Evolutionary conservation across 2,888 invertebrate genomes (phyloP), one percentile per base, ranked within the genome.

Genomic region (Nemoura dubitans): DNA sequence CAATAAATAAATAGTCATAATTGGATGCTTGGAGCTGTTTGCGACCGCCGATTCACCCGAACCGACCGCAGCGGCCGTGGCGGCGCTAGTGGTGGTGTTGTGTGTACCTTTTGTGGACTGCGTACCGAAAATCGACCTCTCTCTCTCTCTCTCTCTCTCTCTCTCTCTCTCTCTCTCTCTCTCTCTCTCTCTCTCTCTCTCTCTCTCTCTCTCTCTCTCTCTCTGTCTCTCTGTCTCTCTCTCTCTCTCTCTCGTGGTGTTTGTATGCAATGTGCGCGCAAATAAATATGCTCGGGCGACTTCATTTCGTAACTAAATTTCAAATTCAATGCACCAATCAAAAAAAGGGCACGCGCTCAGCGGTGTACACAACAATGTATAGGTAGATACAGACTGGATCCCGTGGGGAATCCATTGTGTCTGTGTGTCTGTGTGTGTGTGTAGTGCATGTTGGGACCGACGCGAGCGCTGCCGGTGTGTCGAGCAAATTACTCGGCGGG

Each of bases 1-100:
- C 87, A 84, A 85, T 87, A 87, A 87, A 87, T 87, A 87, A 87
- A 87, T 87, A 85, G 85, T 87, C 78, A 85, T 87, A 87, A 87
- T 85, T 87, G 87, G 85, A 82, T 85, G 87, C 87, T 85, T n/a
- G 36, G 82, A 85, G 87, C 87, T 76, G 76, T 81, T 85, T 85
- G 80, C 76, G 82, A 36, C 82, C 28, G 29, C 30, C 81, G 21
- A 81, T 59, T 59, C 78, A 78, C 78, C 78, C 78, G 28, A 78
- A 26, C 2, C 10, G n/a, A 78, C 78, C 26, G 28, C 78, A 6
- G 78, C 26, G 78, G 28, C 27, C 21, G 27, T 26, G 78, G 27
- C 78, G 26, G 59, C 28, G 28, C 5, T 76, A 5, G 25, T 21
- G 76, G n/a, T 21, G 76, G n/a, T 21, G 78, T 26, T 2, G 27